phyloP scores from a whole-genome alignment of 2,113 vertebrate species.

The Hydropotes inermis region DNA sequence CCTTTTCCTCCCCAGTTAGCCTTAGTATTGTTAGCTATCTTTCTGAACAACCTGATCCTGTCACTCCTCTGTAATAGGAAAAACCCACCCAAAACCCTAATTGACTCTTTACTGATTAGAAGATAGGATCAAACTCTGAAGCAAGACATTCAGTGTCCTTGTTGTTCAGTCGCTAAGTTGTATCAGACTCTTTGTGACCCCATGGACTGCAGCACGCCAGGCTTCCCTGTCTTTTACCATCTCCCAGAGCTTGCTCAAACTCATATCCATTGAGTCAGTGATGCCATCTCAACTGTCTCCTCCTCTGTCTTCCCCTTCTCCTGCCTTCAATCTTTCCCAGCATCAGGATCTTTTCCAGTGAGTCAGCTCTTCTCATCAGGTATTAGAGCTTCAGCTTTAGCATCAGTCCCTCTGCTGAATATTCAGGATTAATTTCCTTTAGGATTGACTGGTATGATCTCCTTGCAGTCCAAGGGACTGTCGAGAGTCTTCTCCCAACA shows the following conservation, averaged over 20 bases:
- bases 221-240: not conserved
- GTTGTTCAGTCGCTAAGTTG: not conserved
- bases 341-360: not conserved
- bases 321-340: not conserved
- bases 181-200: not conserved
- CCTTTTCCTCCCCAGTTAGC: not conserved
- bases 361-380: not conserved
- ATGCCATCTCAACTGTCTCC: not conserved
- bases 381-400: not conserved
- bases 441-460: not conserved
- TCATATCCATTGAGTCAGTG: not conserved
- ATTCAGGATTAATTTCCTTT: not conserved
- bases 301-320: not conserved
- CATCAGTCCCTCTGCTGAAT: not conserved
- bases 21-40: not conserved
- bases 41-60: conserved; percentile 1
- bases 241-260: not conserved
- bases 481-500: not conserved
- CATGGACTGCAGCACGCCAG: not conserved
- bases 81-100: not conserved
- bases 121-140: not conserved
- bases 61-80: not conserved
- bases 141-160: not conserved
- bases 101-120: not conserved
- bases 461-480: not conserved